These are phyloP conservation scores for Agrenia bidenticulata DNA, from an alignment of 2,888 invertebrate genomes.

Conservation along the genomic window DNA sequence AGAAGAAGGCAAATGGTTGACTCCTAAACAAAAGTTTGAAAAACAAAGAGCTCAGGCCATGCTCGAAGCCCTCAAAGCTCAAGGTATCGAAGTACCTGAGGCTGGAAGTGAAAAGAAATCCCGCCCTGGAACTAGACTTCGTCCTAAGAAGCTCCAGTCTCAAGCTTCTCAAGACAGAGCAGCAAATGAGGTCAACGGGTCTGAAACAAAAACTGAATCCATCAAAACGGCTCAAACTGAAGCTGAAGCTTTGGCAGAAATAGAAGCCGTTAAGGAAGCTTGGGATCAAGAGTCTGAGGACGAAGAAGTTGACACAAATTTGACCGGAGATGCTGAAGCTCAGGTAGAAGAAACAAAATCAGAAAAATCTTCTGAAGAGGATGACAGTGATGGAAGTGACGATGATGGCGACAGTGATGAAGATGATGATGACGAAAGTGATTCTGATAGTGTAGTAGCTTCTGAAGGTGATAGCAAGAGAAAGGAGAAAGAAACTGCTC, in stretches of 20 bases:
- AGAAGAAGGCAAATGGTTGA: slow-evolving; percentile 92
- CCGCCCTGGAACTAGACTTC: slow-evolving; percentile 70
- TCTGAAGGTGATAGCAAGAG: slow-evolving; percentile 75
- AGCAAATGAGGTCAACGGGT: slow-evolving; percentile 52
- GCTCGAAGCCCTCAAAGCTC: slow-evolving; percentile 83
- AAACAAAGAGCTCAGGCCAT: slow-evolving; percentile 83
- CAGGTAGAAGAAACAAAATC: slow-evolving; percentile 7
- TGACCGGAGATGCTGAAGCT: slow-evolving; percentile 19
- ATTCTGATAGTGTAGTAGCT: slow-evolving; percentile 61
- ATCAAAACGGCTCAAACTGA: slow-evolving; percentile 52
- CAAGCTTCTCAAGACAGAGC: slow-evolving; percentile 34
- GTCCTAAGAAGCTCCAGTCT: slow-evolving; percentile 67
- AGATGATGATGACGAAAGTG: slow-evolving; percentile 59
- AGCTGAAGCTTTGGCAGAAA: slow-evolving; percentile 53
- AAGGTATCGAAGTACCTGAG: slow-evolving; percentile 78
- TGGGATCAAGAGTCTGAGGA: slow-evolving; percentile 79
- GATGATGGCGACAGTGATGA: slow-evolving; percentile 57
- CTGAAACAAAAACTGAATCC: slow-evolving; percentile 54
- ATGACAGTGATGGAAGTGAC: slow-evolving; percentile 25
- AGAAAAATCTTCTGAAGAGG: slow-evolving; percentile 49
- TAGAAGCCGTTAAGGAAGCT: slow-evolving; percentile 70
- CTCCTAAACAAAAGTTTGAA: slow-evolving; percentile 90
- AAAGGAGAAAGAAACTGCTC: slow-evolving; percentile 67
- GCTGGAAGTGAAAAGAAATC: slow-evolving; percentile 60
- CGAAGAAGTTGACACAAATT: slow-evolving; percentile 56